Conservation (phyloP, 2,113 vertebrate genomes). For the Martes martes region DNA sequence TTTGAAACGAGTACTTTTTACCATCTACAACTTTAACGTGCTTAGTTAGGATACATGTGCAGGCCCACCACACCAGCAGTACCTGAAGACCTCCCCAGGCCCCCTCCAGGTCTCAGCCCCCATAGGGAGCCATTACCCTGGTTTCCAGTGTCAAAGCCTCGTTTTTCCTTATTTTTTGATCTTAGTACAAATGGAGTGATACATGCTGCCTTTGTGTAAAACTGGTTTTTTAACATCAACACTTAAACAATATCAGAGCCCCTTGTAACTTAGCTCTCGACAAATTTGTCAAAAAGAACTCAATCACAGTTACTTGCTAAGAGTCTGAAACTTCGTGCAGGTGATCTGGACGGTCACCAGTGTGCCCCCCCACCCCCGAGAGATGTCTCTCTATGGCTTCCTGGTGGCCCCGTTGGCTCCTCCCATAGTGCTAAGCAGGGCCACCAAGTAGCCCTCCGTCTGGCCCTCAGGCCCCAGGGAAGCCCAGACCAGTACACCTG, state of each 20-base stretch:
- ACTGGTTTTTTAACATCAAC: neutral
- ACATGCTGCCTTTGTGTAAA: neutral
- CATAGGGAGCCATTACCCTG: neutral
- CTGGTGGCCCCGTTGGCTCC: neutral
- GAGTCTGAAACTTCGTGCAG: neutral
- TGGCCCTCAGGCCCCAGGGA: neutral
- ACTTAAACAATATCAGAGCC: neutral
- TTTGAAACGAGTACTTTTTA: neutral
- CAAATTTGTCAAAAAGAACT: neutral
- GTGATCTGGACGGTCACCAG: neutral
- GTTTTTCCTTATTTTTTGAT: neutral
- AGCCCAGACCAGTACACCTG: neutral
- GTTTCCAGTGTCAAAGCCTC: neutral
- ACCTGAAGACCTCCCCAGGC: fast-evolving
- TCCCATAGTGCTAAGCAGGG: neutral
- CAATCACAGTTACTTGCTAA: neutral
- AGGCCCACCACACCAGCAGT: neutral
- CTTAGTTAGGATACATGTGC: neutral
- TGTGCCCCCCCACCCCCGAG: neutral
- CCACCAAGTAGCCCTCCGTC: neutral
- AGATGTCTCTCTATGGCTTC: neutral
- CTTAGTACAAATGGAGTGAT: neutral
- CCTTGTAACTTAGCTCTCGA: slow-evolving; percentile 15
- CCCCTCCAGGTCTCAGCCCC: fast-evolving
- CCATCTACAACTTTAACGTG: neutral